phyloP scores from a whole-genome alignment of 2,888 invertebrate species.

The Lasioglossum villosulum region DNA sequence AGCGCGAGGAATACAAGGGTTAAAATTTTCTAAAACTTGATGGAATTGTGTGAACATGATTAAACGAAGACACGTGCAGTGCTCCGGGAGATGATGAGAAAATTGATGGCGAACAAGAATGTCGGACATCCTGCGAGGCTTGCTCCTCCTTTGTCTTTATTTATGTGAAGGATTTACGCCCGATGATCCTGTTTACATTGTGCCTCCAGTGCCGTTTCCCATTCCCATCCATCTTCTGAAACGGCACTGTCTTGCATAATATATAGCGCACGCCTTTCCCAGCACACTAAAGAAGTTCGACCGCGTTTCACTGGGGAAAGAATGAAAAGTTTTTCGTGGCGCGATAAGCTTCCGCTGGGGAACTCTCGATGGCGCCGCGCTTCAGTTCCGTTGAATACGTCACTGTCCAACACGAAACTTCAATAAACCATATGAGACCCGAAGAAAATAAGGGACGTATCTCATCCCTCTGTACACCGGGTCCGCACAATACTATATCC shows the following conservation, averaged over 20 bases:
- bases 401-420: conserved; percentile 63
- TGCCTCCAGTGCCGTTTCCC: conserved; percentile 15
- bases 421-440: conserved; percentile 53
- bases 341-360: conserved; percentile 51
- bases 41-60: background rate
- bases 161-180: conserved; percentile 29
- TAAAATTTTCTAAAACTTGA: background rate
- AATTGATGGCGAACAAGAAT: background rate
- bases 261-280: conserved; percentile 36
- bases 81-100: background rate
- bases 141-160: background rate
- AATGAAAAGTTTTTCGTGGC: conserved; percentile 47
- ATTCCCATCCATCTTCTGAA: conserved; percentile 54
- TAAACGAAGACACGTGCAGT: background rate
- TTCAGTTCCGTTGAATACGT: conserved; percentile 61
- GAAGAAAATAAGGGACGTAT: conserved; percentile 25
- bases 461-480: conserved; percentile 1
- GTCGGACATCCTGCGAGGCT: conserved; percentile 8
- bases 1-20: background rate
- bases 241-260: conserved; percentile 38
- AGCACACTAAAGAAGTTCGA: conserved; percentile 53
- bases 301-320: conserved; percentile 27
- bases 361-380: conserved; percentile 44
- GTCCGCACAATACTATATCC: background rate
- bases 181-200: conserved; percentile 44